Base-by-base conservation (phyloP, 1,140 invertebrate species). In the Drosophila equinoxialis region DNA sequence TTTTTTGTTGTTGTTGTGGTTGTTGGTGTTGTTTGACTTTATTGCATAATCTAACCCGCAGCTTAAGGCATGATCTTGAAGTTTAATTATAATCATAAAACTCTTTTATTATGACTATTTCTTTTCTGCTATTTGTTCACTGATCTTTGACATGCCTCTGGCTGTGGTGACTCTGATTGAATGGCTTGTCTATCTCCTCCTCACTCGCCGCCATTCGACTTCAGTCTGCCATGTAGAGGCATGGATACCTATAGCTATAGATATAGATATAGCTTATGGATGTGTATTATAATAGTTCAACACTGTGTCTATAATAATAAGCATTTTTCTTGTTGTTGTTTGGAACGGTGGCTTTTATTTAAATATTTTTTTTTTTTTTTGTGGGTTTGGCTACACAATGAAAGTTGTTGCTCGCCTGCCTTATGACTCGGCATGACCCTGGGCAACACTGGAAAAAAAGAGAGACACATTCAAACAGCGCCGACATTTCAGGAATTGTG, bases 361-460 rank as follows among this genome's bases (percentile, higher is more conserved):
- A n/a, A n/a, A n/a, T n/a, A 14, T 55, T 65, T 65, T 79, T 35
- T 30, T 55, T 65, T 65, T 35, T 30, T 55, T 65, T 65, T 79
- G 74, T 79, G 74, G 77, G 77, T 73, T 79, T 77, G 77, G 77
- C 77, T 79, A 30, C 3, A 77, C 74, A 77, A 77, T 79, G 77
- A 79, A 79, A 79, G 74, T 79, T 79, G 74, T 79, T 79, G 74
- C 69, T 74, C 65, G 77, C 70, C 65, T 69, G 70, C 62, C 70
- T 77, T 77, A 74, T 77, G 77, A 73, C 77, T 77, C 58, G 70
- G 68, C 69, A 66, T 79, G 77, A 79, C 77, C 77, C 77, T 79
- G 77, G 76, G 74, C 74, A 77, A 77, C 68, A 79, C 55, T 41
- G 39, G 54, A 64, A 30, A 35, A 35, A 65, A 10, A 42, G 41